phyloP scores from a whole-genome alignment of 2,888 invertebrate species.

The Oegoconia quadripuncta region DNA sequence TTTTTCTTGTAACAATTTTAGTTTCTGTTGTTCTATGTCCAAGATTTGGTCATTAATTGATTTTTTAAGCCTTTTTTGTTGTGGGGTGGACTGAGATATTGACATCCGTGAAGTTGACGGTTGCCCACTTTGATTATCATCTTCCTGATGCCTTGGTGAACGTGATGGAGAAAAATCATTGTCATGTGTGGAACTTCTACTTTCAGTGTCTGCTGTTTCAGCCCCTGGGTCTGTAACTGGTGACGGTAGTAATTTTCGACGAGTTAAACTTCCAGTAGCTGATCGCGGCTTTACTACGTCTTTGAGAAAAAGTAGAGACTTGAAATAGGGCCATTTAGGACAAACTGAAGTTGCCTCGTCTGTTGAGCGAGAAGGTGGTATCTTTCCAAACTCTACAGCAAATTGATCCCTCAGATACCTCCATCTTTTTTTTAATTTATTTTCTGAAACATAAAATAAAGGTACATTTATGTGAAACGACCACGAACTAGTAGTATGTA shows the following conservation, averaged over 20 bases:
- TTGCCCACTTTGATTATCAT: neutral
- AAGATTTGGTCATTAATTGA: neutral
- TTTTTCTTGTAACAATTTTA: neutral
- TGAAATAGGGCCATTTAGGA: constrained; percentile 21
- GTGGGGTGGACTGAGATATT: no score
- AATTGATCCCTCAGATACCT: constrained; percentile 23
- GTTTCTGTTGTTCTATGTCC: neutral
- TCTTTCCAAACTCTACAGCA: constrained; percentile 17
- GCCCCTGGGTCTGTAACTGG: neutral
- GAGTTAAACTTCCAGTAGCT: constrained; percentile 13
- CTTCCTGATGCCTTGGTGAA: neutral
- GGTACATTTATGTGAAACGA: constrained; percentile 6
- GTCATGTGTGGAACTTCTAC: no score
- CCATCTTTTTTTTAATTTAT: constrained; percentile 22
- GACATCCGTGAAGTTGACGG: neutral
- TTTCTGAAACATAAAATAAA: constrained; percentile 17
- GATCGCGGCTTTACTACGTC: constrained; percentile 19
- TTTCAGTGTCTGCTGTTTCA: neutral
- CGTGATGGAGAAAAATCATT: neutral
- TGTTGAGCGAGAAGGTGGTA: constrained; percentile 9
- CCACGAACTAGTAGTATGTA: constrained; percentile 12
- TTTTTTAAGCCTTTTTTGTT: no score
- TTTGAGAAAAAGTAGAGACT: constrained; percentile 20
- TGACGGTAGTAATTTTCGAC: no score
- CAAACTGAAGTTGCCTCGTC: constrained; percentile 13